Evolutionary conservation across 1,140 invertebrate species (phyloP).

Genomic region (Zaprionus ornatus): DNA sequence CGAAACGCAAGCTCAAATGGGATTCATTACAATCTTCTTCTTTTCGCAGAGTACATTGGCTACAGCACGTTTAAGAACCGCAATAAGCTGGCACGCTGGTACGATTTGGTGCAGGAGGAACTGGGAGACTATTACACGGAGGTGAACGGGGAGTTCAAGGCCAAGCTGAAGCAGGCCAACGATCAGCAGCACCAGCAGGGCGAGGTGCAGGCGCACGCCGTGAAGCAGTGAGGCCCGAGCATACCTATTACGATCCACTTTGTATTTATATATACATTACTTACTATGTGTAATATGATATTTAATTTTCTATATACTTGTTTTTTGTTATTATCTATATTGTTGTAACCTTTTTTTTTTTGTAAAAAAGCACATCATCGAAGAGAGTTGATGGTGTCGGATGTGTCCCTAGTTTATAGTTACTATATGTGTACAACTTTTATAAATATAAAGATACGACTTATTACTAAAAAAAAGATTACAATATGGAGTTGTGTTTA

Average conservation of each 20-base stretch:
- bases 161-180: conserved; percentile 62
- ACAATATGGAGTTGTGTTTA: not conserved
- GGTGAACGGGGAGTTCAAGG: conserved; percentile 67
- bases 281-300: conserved; percentile 5
- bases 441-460: conserved; percentile 1
- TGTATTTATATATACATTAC: conserved; percentile 11
- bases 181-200: conserved; percentile 48
- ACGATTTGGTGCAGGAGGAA: conserved; percentile 86
- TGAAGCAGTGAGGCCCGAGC: conserved; percentile 42
- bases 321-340: conserved; percentile 3
- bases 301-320: conserved; percentile 3
- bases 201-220: conserved; percentile 60
- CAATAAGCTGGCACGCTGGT: conserved; percentile 87
- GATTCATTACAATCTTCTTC: not conserved
- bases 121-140: conserved; percentile 84
- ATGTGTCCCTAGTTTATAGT: conserved; percentile 1
- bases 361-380: not conserved
- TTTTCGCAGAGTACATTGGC: conserved; percentile 85
- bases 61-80: conserved; percentile 86
- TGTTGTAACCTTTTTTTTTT: not conserved
- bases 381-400: not conserved
- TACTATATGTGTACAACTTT: conserved; percentile 8
- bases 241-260: not conserved
- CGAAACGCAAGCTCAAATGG: too few species aligned
- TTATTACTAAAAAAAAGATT: not conserved